Base-by-base conservation (phyloP, 2,797 vertebrate species). In the Notolabrus celidotus region DNA sequence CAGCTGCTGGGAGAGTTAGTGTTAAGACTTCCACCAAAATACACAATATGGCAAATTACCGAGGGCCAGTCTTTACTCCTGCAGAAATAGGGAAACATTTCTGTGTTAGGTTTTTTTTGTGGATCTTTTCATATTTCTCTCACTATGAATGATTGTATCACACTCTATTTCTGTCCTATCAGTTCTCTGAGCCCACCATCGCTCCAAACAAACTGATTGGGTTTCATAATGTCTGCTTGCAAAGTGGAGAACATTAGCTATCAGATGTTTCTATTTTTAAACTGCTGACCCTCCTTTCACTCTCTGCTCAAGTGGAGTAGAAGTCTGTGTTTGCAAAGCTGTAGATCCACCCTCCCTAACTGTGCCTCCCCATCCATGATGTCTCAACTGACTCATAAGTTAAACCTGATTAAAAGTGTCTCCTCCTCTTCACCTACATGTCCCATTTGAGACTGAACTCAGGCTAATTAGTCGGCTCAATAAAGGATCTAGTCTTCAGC, bases 1-100 rank as follows among this genome's bases (percentile, higher is more conserved):
- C 85, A 87, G 81, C 84, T 88, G 86, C 72, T 71, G 36, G 57
- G 52, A 5, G 31, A 69, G 55, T 77, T 63, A 66, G 43, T 51
- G 50, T 53, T 22, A 45, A 79, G 49, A 59, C 67, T 52, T 62
- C 27, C 54, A 59, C 34, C 39, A 33, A 71, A 72, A 75, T 29
- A 58, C 17, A 57, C 49, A 36, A 43, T 22, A 47, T 58, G 71
- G 71, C 34, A 62, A 79, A 79, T 52, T 10, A 70, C 45, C 1
- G 4, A 63, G 60, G n/a, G 67, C 16, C 29, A 23, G 53, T 76
- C 33, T 74, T 68, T 6, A 36, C 25, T 57, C 71, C 20, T 27
- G 38, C 64, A 61, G 39, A 60, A 27, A 79, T 19, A 25, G 25
- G 16, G 33, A 66, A 71, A 34, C 0, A 0, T 12, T 7, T 27